These are phyloP conservation scores for Papilio helenus DNA, from an alignment of 1,140 invertebrate genomes.

Conservation along the genomic window DNA sequence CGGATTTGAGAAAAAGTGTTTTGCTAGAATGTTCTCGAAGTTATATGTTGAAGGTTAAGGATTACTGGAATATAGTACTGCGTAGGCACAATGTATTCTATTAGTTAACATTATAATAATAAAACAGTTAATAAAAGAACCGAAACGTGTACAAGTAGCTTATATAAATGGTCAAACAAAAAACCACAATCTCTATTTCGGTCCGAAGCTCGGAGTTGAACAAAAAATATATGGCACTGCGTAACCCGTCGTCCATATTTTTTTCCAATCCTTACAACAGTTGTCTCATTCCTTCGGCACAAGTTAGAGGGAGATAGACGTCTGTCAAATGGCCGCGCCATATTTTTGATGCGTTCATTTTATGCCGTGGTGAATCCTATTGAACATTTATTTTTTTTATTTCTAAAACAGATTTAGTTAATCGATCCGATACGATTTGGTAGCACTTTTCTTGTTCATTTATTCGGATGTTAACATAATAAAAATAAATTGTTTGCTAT, in stretches of 20 bases:
- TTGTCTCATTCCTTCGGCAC: neutral
- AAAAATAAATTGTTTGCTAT: slow-evolving; percentile 11
- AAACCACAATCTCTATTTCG: slow-evolving; percentile 14
- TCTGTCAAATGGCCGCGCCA: neutral
- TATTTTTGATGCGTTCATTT: slow-evolving; percentile 17
- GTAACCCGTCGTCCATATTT: slow-evolving; percentile 19
- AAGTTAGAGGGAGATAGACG: neutral
- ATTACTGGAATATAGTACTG: no score
- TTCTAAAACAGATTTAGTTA: slow-evolving; percentile 6
- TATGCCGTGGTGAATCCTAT: slow-evolving; percentile 19
- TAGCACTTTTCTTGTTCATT: slow-evolving; percentile 1
- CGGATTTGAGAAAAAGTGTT: no score
- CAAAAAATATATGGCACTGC: slow-evolving; percentile 15
- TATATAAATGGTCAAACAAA: neutral
- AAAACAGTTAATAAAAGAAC: neutral
- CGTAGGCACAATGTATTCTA: no score
- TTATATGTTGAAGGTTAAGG: no score
- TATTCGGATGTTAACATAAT: neutral
- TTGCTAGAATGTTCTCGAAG: no score
- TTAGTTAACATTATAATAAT: neutral
- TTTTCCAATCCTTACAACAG: neutral
- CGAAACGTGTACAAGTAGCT: neutral
- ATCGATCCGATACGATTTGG: slow-evolving; percentile 26
- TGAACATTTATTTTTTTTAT: slow-evolving; percentile 12
- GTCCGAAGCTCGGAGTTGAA: neutral